phyloP scores from a whole-genome alignment of 2,113 vertebrate species.

The Callionymus lyra region DNA sequence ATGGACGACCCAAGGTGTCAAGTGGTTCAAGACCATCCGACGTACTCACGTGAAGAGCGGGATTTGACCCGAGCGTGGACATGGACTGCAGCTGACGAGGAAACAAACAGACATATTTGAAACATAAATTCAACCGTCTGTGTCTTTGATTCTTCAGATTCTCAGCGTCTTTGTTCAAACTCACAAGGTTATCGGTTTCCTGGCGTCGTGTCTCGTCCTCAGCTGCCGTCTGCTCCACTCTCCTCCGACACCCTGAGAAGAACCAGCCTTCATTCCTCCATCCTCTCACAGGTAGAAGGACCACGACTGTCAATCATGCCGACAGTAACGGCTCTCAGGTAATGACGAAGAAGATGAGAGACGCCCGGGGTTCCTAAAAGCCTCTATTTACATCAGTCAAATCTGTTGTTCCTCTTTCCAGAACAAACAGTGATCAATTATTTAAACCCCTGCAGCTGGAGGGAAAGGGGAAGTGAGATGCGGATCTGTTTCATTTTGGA shows the following conservation, averaged over 20 bases:
- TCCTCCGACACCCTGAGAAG: constrained; percentile 51
- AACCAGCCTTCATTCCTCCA: no score
- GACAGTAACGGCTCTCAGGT: not conserved
- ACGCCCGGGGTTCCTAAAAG: not conserved
- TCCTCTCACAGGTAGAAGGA: no score
- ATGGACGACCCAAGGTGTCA: no score
- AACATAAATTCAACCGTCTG: not conserved
- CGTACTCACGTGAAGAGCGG: constrained; percentile 62
- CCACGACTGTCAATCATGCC: not conserved
- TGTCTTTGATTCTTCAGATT: no score
- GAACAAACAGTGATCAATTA: not conserved
- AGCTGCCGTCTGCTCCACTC: constrained; percentile 69
- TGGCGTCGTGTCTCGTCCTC: constrained; percentile 40
- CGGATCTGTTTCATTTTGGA: not conserved
- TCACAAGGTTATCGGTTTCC: constrained; percentile 63
- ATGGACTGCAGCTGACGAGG: constrained; percentile 53
- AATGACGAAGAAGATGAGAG: not conserved
- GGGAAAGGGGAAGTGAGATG: not conserved
- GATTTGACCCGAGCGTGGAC: constrained; percentile 57
- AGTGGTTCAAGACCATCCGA: no score
- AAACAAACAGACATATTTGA: constrained; percentile 1
- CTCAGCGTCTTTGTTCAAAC: constrained; percentile 17
- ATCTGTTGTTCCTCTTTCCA: not conserved
- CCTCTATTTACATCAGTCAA: no score
- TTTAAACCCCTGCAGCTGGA: not conserved